A percentile compares a stretch with the other conserved stretches of the same genome.
phyloP scores from a whole-genome alignment of 2,113 vertebrate species.

The Dryoscopus gambensis region DNA sequence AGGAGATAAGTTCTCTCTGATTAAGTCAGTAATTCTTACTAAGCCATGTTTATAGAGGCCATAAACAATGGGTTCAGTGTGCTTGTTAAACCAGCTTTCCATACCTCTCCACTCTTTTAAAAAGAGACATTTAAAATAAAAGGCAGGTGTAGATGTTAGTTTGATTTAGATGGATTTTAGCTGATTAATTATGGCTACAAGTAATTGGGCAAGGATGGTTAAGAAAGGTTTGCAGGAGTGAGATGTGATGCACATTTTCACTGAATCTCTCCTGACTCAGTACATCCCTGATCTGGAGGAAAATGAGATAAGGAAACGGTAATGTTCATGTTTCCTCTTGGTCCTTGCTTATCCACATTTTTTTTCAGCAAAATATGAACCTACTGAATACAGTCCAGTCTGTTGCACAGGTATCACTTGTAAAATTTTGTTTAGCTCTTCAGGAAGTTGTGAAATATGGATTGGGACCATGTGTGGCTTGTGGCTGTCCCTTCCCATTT shows the following conservation, averaged over 20 bases:
- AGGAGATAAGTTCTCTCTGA: slow-evolving; percentile 79
- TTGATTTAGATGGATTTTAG: slow-evolving; percentile 41
- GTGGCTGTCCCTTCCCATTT: background rate
- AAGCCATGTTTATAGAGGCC: slow-evolving; percentile 80
- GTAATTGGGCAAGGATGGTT: slow-evolving; percentile 38
- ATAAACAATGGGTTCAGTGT: slow-evolving; percentile 80
- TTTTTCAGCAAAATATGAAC: background rate
- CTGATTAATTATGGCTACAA: slow-evolving; percentile 68
- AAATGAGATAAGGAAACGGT: background rate
- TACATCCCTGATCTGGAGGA: background rate
- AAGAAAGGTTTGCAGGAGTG: slow-evolving; percentile 17
- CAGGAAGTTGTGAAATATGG: background rate
- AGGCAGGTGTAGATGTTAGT: slow-evolving; percentile 76
- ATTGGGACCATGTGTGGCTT: background rate
- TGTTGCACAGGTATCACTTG: background rate
- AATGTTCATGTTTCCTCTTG: background rate
- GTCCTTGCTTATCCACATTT: background rate
- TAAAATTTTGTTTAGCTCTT: background rate
- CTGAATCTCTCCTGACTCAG: background rate
- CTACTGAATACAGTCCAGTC: background rate
- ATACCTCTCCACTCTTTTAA: slow-evolving; percentile 76
- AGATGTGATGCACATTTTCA: background rate
- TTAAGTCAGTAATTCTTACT: slow-evolving; percentile 82
- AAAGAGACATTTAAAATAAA: slow-evolving; percentile 79
- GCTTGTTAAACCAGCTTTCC: slow-evolving; percentile 80